Evolutionary conservation across 2,888 invertebrate genomes (phyloP), one percentile per base, ranked within the genome.

Genomic region (Dysmachus trigonus): DNA sequence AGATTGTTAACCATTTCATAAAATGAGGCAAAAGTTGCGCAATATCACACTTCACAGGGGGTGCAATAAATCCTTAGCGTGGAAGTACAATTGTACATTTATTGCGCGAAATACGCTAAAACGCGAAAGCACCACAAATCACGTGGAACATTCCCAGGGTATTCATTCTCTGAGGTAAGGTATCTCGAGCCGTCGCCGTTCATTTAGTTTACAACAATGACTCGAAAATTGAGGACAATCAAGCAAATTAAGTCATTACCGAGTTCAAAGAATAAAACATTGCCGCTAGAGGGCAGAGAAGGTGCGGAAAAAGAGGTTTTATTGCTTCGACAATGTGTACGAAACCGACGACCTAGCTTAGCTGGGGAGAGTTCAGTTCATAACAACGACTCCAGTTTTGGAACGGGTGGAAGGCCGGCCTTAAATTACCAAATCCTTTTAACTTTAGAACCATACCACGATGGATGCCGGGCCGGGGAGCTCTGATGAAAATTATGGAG

Each of bases 171-270:
- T 22, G 74, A 3, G 18, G 33, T 33, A 74, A 33, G 74, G 35
- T 35, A 74, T 35, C 74, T 74, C 8, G 33, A 33, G 7, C 33
- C 18, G 35, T 35, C 33, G 22, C 33, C 33, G 74, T 35, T 35
- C 74, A 74, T 74, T 74, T 35, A 74, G 74, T 74, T 35, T 35
- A 35, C 79, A 82, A 77, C 53, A 83, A 73, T 53, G 72, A 53
- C 73, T 72, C 74, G 86, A 74, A 86, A 86, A 86, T 83, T 86
- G 74, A 74, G 35, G 82, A 86, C 86, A 86, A 86, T 86, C 82
- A 86, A 86, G 82, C 74, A 86, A 86, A 86, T 86, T 86, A 86
- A 82, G 86, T 86, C 83, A 82, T 86, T 83, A 86, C 33, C 33
- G 35, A 35, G 74, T 74, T 33, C 74, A 33, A 74, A 74, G 74